phyloP scores from a whole-genome alignment of 2,888 invertebrate species.

The Eristalinus sepulchralis region DNA sequence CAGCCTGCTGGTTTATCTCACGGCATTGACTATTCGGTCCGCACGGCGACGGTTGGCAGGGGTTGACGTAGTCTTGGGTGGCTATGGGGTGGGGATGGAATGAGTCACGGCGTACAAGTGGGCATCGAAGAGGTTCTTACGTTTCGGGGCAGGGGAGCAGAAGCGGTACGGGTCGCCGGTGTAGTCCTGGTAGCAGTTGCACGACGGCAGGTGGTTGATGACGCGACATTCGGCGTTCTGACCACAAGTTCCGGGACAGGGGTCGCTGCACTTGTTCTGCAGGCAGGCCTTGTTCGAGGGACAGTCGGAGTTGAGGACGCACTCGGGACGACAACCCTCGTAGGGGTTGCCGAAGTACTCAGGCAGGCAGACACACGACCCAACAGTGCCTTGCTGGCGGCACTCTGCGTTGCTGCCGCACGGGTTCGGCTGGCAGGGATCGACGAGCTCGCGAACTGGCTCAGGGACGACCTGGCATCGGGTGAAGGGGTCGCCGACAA shows the following conservation, averaged over 20 bases:
- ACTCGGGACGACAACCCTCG: conserved; percentile 90
- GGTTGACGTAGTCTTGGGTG: conserved; percentile 80
- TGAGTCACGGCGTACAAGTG: not conserved
- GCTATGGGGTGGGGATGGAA: conserved; percentile 45
- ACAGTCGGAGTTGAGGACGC: conserved; percentile 90
- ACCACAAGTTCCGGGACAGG: conserved; percentile 90
- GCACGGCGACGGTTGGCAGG: conserved; percentile 85
- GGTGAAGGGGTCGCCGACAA: conserved; percentile 88
- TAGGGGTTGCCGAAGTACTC: conserved; percentile 85
- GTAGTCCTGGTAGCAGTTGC: conserved; percentile 86
- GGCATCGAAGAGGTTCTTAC: conserved; percentile 81
- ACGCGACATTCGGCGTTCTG: conserved; percentile 88
- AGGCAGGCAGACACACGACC: conserved; percentile 87
- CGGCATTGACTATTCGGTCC: conserved; percentile 85
- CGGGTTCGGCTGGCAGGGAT: conserved; percentile 87
- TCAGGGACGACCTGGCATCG: conserved; percentile 82
- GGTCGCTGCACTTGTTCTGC: conserved; percentile 89
- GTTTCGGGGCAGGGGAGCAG: conserved; percentile 83
- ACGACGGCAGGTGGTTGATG: conserved; percentile 88
- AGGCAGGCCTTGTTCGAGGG: conserved; percentile 87
- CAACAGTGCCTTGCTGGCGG: conserved; percentile 84
- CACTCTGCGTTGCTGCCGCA: conserved; percentile 88
- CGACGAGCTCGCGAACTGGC: conserved; percentile 75
- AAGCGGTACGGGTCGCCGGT: conserved; percentile 87
- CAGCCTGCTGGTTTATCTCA: conserved; percentile 82